Evolutionary conservation across 2,888 invertebrate species (phyloP).

Genomic region (Cryptophagus acutangulus): DNA sequence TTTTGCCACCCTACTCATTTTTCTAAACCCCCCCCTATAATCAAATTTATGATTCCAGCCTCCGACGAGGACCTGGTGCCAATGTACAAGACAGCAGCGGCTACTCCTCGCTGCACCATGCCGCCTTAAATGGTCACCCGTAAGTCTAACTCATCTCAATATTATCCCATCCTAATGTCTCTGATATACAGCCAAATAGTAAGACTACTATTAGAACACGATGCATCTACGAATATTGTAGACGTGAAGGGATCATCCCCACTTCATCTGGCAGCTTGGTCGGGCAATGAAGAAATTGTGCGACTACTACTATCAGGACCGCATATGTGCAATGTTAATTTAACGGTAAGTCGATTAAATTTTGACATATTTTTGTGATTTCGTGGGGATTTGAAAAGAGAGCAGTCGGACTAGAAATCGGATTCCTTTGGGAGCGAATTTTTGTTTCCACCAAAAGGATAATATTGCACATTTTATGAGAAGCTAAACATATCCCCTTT

Average conservation of each 20-base stretch:
- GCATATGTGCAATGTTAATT: slow-evolving; percentile 78
- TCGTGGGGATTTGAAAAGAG: no score
- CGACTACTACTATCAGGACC: slow-evolving; percentile 75
- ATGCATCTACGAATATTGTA: slow-evolving; percentile 82
- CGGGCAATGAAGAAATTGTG: slow-evolving; percentile 85
- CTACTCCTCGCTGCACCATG: slow-evolving; percentile 90
- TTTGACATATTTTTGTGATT: no score
- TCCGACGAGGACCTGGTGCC: slow-evolving; percentile 83
- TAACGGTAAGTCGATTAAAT: slow-evolving; percentile 65
- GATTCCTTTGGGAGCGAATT: no score
- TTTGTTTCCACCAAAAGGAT: no score
- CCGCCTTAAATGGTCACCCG: slow-evolving; percentile 89
- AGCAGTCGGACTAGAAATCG: no score
- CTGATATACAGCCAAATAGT: slow-evolving; percentile 84
- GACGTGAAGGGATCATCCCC: slow-evolving; percentile 90
- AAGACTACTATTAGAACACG: slow-evolving; percentile 72
- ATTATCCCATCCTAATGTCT: slow-evolving; percentile 2
- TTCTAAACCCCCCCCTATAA: no score
- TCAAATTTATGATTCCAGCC: no score
- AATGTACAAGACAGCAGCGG: slow-evolving; percentile 92
- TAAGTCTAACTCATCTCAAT: slow-evolving; percentile 49
- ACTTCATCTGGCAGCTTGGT: slow-evolving; percentile 91
- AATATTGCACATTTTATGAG: no score
- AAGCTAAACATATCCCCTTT: no score
- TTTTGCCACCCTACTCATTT: no score